Base-by-base conservation (phyloP, 2,113 vertebrate genomes). In the Hirundichthys speculiger region DNA sequence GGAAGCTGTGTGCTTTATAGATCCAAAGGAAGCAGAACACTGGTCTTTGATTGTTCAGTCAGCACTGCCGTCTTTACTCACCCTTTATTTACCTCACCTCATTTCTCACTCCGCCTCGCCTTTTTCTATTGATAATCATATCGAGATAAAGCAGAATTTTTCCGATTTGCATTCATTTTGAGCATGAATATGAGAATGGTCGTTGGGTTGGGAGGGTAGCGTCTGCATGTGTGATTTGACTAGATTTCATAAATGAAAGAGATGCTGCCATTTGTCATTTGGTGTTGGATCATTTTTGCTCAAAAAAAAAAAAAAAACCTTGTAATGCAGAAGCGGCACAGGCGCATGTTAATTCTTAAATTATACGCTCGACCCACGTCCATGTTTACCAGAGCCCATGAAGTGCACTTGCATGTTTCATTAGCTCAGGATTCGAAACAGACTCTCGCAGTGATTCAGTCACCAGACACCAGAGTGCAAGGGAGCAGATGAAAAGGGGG, bases 11-110 rank as follows among this genome's bases (percentile, higher is more conserved):
- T 19, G 34, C 64, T 47, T 30, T 60, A 38, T 34, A 53, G 54
- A 69, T 73, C 27, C 55, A 51, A 72, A 73, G 50, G 46, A 56
- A 66, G 64, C 55, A 0, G 38, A 12, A 5, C 46, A 19, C 47
- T 57, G 65, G 60, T 43, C 73, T 64, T 65, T 52, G 56, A 75
- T 72, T 71, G 41, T 70, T 49, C 65, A 63, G 39, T 73, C 73
- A 27, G 54, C 47, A 16, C 57, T 73, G 71, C 61, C 73, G 71
- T 75, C 76, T 45, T 49, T 12, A 15, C 34, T 27, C 22, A 24
- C 4, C 59, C 61, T 70, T 34, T 34, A 34, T 34, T 34, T 10
- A 34, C 1, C 30, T 69, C 70, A n/a, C 40, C 69, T 48, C 5
- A 6, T 39, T 60, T 51, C 24, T 69, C 66, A 49, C 24, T n/a